Base-by-base conservation (phyloP, 2,888 invertebrate genomes). In the Macropis europaea region DNA sequence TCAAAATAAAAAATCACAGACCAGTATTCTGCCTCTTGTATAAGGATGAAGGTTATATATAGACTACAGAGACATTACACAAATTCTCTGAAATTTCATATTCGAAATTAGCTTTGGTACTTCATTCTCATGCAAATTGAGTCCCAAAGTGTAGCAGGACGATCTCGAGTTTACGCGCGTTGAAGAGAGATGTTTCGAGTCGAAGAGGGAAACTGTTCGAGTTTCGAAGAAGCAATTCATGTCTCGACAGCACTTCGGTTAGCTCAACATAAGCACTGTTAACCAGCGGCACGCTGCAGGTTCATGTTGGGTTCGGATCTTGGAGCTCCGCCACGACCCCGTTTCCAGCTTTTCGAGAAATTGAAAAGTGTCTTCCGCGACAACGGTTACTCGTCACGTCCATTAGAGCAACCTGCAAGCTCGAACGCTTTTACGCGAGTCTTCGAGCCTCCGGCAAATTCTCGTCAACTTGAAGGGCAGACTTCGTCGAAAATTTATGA, bases 381-480 rank as follows among this genome's bases (percentile, higher is more conserved):
- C n/a, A 7, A 9, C 6, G 24, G 54, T 30, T 32, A 48, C 71
- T 60, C 50, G 64, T 66, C 66, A 32, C 50, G 54, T 69, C 71
- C 64, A 69, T 66, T 61, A 69, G 47, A 60, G 43, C 73, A 24
- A 60, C 48, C 64, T 61, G 48, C 54, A 24, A 70, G 56, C 71
- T 50, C 56, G 67, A 70, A 80, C 73, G 79, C 82, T 84, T 80
- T 82, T 76, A 78, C 74, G 69, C 73, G 52, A 32, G 67, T 43
- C 17, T 30, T 34, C 53, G 48, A 61, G 60, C 45, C 24, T 63
- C 48, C 59, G 56, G 72, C 56, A 67, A 73, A 74, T 71, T 42
- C 47, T 24, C 43, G 40, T 47, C 13, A 17, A 2, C 4, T 13
- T 11, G 1, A 6, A 22, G 11, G 15, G 13, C 28, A n/a, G 24